A percentile compares a stretch with the other conserved stretches of the same genome.
Conservation (phyloP, 2,113 vertebrate genomes). For the Polypterus senegalus region DNA sequence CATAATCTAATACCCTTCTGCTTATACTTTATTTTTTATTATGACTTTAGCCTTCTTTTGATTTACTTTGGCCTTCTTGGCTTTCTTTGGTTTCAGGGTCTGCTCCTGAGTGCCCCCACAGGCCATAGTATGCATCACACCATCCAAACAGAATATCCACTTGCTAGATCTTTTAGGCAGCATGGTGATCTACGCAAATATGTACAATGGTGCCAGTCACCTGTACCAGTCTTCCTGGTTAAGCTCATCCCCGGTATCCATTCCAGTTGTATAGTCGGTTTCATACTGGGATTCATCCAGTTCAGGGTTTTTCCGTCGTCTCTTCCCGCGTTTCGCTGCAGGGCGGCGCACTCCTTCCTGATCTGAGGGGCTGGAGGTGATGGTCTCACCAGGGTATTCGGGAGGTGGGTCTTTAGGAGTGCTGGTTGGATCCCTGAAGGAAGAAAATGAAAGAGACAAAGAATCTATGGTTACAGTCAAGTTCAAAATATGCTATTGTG, state of each 20-base stretch:
- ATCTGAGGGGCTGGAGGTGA: slow-evolving; percentile 44
- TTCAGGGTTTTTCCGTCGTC: slow-evolving; percentile 38
- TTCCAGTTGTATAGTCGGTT: slow-evolving; percentile 60
- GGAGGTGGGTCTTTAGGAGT: background rate
- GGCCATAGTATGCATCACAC: too few relatives aligned
- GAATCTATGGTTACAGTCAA: background rate
- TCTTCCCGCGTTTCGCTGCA: slow-evolving; percentile 41
- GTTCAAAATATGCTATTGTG: too few relatives aligned
- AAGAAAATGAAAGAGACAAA: background rate
- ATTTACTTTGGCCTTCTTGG: too few relatives aligned
- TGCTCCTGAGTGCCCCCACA: too few relatives aligned
- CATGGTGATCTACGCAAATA: too few relatives aligned
- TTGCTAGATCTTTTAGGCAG: too few relatives aligned
- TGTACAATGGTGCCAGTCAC: slow-evolving; percentile 24
- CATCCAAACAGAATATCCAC: too few relatives aligned
- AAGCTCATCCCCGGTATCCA: slow-evolving; percentile 53
- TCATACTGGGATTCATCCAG: slow-evolving; percentile 52
- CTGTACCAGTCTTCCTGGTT: slow-evolving; percentile 45
- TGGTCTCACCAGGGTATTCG: background rate
- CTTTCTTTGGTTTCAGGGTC: too few relatives aligned
- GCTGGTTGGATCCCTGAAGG: background rate
- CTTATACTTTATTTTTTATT: too few relatives aligned
- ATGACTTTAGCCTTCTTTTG: too few relatives aligned
- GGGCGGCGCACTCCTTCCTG: slow-evolving; percentile 32
- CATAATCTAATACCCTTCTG: too few relatives aligned